Evolutionary conservation across 2,797 vertebrate species (phyloP).

Genomic region (Schizopygopsis pylzovi): DNA sequence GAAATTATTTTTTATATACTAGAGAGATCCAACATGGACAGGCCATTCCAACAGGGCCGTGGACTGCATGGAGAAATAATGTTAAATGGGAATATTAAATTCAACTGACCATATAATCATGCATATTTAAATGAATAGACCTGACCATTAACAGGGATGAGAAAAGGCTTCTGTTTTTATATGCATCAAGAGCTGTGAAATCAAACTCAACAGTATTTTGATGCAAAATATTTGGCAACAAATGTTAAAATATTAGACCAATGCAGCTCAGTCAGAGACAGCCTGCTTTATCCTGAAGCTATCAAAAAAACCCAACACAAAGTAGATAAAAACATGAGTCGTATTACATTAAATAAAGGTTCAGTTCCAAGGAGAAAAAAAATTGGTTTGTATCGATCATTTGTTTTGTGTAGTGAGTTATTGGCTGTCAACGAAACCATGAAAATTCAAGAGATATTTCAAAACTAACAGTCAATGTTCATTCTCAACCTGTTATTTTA

Average conservation of each 20-base stretch:
- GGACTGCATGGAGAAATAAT: background rate
- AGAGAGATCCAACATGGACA: background rate
- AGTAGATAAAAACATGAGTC: too few species aligned
- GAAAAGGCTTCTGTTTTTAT: background rate
- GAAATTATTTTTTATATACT: background rate
- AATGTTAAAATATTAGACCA: too few species aligned
- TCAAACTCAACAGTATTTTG: background rate
- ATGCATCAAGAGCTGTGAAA: background rate
- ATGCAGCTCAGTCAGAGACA: background rate
- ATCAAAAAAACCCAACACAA: background rate
- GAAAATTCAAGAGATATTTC: background rate
- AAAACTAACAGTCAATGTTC: background rate
- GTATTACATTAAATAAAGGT: background rate
- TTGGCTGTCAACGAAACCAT: background rate
- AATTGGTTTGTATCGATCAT: background rate
- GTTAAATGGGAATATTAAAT: conserved; percentile 7
- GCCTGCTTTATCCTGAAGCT: background rate
- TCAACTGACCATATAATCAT: conserved; percentile 21
- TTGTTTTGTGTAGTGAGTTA: background rate
- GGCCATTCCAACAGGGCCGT: background rate
- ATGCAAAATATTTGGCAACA: background rate
- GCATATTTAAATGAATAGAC: conserved; percentile 13
- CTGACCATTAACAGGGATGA: background rate
- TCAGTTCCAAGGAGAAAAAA: background rate
- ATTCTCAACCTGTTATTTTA: background rate